Evolutionary conservation across 2,797 vertebrate species (phyloP).

Genomic region (Knipowitschia caucasica): DNA sequence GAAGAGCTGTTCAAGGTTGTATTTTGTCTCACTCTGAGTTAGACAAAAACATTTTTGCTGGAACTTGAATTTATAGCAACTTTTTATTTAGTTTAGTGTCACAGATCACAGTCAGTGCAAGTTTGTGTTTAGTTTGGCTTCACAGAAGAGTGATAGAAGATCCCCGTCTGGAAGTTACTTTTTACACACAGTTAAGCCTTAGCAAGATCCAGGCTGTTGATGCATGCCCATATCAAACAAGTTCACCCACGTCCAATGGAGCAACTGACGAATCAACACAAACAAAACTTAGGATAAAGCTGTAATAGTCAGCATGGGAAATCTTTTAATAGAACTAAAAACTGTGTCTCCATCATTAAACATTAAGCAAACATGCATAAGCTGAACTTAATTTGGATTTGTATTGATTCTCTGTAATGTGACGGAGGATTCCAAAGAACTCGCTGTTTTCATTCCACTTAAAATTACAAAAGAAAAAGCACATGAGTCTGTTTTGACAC

Average conservation of each 20-base stretch:
- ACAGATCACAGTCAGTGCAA: too few relatives aligned
- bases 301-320: neutral
- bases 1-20: too few relatives aligned
- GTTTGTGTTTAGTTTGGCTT: too few relatives aligned
- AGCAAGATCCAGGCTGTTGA: conserved; percentile 13
- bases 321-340: neutral
- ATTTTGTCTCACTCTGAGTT: too few relatives aligned
- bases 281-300: neutral
- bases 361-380: conserved; percentile 8
- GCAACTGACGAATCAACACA: neutral
- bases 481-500: neutral
- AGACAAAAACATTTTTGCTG: too few relatives aligned
- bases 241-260: neutral
- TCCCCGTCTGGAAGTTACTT: conserved; percentile 6
- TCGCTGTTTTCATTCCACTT: neutral
- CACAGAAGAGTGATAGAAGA: neutral
- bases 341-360: neutral
- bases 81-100: too few relatives aligned
- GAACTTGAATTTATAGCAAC: too few relatives aligned
- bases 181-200: conserved; percentile 11
- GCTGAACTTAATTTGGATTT: neutral
- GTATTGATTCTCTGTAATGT: neutral
- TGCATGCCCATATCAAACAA: conserved; percentile 30
- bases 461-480: neutral
- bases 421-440: neutral